phyloP scores from a whole-genome alignment of 2,888 invertebrate genomes.

The Ectemnius continuus region DNA sequence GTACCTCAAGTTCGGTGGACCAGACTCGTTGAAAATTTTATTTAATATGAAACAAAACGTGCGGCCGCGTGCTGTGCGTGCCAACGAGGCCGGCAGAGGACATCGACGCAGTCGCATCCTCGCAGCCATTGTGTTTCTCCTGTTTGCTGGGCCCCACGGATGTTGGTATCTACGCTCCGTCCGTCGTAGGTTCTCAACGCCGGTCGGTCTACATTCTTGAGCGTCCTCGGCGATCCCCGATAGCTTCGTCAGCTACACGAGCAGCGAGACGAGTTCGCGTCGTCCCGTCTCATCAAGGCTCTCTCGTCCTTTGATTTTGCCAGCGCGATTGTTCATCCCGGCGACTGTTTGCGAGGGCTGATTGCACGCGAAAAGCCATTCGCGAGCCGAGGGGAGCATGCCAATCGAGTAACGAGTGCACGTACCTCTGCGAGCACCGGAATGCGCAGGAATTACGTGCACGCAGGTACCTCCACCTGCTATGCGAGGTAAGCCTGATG shows the following conservation, averaged over 20 bases:
- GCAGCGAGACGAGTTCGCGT: background rate
- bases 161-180: constrained; percentile 59
- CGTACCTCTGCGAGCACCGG: constrained; percentile 22
- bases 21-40: constrained; percentile 69
- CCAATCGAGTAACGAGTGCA: constrained; percentile 24
- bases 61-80: constrained; percentile 71
- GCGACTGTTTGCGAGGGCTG: background rate
- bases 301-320: background rate
- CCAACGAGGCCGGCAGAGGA: constrained; percentile 60
- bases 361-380: constrained; percentile 5
- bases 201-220: constrained; percentile 3
- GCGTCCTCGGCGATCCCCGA: background rate
- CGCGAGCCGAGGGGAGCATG: background rate
- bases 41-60: constrained; percentile 75
- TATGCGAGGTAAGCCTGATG: constrained; percentile 41
- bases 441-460: constrained; percentile 62
- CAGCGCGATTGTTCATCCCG: background rate
- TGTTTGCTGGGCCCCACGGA: constrained; percentile 50
- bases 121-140: constrained; percentile 65
- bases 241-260: background rate
- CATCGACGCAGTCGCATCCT: constrained; percentile 58
- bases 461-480: constrained; percentile 66
- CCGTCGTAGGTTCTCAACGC: constrained; percentile 63
- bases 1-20: too few species aligned
- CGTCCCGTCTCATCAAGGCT: background rate